These are phyloP conservation scores for Heliangelus exortis DNA, from an alignment of 2,797 vertebrate genomes.

Conservation along the genomic window DNA sequence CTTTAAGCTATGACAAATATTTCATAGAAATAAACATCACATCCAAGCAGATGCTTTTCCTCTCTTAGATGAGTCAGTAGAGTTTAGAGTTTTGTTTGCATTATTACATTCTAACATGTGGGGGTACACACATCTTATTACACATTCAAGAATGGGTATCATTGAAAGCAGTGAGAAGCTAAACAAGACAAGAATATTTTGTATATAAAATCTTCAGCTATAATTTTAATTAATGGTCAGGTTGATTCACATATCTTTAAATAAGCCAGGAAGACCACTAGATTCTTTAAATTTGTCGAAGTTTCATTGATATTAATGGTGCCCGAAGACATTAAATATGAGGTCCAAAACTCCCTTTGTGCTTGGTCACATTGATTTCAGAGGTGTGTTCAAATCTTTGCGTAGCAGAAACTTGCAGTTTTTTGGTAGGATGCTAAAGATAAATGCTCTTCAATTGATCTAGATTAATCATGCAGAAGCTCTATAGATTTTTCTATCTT, in stretches of 20 bases:
- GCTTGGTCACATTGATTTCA: neutral
- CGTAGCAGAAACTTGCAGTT: neutral
- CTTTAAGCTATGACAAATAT: neutral
- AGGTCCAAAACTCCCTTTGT: neutral
- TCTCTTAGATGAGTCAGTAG: neutral
- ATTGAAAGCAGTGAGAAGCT: neutral
- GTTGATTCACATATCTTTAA: neutral
- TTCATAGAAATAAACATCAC: neutral
- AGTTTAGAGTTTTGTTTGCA: neutral
- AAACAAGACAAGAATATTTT: neutral
- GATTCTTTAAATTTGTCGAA: neutral
- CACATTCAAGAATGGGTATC: neutral
- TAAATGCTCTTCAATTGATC: neutral
- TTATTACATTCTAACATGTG: neutral
- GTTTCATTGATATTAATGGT: neutral
- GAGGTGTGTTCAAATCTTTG: neutral
- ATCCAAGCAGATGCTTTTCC: neutral
- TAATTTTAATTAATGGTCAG: neutral
- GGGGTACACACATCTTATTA: neutral
- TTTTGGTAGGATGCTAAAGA: neutral
- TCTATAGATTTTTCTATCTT: constrained; percentile 5
- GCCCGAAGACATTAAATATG: neutral
- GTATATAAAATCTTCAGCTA: neutral
- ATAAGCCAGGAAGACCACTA: neutral
- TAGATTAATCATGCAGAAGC: neutral